phyloP scores from a whole-genome alignment of 2,888 invertebrate species.

The Phyto melanocephala region DNA sequence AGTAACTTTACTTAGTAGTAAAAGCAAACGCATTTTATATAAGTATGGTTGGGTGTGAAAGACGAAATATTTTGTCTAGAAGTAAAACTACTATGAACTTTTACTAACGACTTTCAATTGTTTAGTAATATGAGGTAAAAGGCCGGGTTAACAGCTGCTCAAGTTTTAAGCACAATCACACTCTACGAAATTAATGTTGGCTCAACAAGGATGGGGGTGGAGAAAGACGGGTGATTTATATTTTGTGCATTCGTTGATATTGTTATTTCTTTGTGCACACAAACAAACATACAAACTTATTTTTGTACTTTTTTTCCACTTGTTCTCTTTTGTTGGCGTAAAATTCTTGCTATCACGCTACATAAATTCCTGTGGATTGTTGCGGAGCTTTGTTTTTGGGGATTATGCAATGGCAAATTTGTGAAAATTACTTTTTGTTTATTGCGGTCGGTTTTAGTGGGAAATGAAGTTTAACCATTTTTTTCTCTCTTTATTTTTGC shows the following conservation, averaged over 20 bases:
- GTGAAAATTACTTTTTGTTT: slow-evolving; percentile 78
- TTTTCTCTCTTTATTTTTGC: not conserved
- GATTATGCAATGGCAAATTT: slow-evolving; percentile 77
- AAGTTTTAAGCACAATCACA: slow-evolving; percentile 58
- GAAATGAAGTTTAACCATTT: not conserved
- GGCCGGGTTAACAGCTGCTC: slow-evolving; percentile 63
- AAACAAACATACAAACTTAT: slow-evolving; percentile 37
- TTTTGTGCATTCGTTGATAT: slow-evolving; percentile 15
- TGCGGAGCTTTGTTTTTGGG: slow-evolving; percentile 66
- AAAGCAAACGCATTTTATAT: not conserved
- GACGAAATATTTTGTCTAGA: slow-evolving; percentile 7
- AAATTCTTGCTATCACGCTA: slow-evolving; percentile 67
- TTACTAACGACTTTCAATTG: slow-evolving; percentile 61
- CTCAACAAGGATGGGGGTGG: not conserved
- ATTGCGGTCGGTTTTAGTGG: slow-evolving; percentile 66
- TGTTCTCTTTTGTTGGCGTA: slow-evolving; percentile 17
- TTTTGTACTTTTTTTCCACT: not conserved
- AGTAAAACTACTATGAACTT: slow-evolving; percentile 56
- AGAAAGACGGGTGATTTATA: slow-evolving; percentile 47
- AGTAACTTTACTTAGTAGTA: not conserved
- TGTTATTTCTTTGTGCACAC: not conserved
- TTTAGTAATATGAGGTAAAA: slow-evolving; percentile 62
- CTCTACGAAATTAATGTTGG: not conserved
- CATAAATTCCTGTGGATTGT: slow-evolving; percentile 75
- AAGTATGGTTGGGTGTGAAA: not conserved